A percentile compares a stretch with the other conserved stretches of the same genome.
Evolutionary conservation across 2,888 invertebrate genomes (phyloP).

Genomic region (Oscheius onirici): DNA sequence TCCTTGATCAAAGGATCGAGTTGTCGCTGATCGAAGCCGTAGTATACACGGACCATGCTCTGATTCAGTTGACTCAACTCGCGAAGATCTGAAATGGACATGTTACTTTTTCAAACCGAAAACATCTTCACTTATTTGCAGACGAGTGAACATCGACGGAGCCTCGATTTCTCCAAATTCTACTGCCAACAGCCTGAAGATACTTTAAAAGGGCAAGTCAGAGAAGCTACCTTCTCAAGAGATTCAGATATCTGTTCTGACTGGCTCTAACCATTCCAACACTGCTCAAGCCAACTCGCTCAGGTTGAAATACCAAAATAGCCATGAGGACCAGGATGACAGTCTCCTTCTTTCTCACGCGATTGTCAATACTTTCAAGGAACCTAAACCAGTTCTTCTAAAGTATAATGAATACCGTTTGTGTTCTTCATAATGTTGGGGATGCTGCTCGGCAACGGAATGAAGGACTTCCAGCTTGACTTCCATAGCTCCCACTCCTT

Average conservation of each 20-base stretch:
- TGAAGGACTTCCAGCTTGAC: conserved; percentile 88
- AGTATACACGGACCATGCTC: conserved; percentile 57
- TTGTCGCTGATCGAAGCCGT: conserved; percentile 55
- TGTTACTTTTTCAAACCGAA: too few species aligned
- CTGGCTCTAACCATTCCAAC: neutral
- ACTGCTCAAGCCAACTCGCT: neutral
- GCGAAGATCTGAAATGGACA: conserved; percentile 33
- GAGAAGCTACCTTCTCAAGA: conserved; percentile 3
- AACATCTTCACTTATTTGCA: conserved; percentile 35
- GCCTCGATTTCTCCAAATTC: conserved; percentile 51
- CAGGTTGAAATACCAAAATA: conserved; percentile 87
- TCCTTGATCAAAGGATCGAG: conserved; percentile 65
- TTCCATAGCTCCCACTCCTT: conserved; percentile 39
- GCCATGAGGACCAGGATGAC: conserved; percentile 90
- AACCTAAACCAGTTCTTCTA: conserved; percentile 36
- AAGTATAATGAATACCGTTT: conserved; percentile 76
- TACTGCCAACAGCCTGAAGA: conserved; percentile 52
- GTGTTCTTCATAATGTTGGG: conserved; percentile 86
- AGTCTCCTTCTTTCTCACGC: conserved; percentile 86
- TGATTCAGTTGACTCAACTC: conserved; percentile 58
- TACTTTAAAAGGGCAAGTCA: neutral
- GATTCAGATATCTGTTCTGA: conserved; percentile 17
- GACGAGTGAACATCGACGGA: conserved; percentile 44
- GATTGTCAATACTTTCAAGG: conserved; percentile 58
- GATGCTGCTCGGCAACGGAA: conserved; percentile 79